A percentile compares a stretch with the other conserved stretches of the same genome.
These are phyloP conservation scores for Lamellibrachia columna DNA, from an alignment of 2,888 invertebrate species.

Conservation along the genomic window DNA sequence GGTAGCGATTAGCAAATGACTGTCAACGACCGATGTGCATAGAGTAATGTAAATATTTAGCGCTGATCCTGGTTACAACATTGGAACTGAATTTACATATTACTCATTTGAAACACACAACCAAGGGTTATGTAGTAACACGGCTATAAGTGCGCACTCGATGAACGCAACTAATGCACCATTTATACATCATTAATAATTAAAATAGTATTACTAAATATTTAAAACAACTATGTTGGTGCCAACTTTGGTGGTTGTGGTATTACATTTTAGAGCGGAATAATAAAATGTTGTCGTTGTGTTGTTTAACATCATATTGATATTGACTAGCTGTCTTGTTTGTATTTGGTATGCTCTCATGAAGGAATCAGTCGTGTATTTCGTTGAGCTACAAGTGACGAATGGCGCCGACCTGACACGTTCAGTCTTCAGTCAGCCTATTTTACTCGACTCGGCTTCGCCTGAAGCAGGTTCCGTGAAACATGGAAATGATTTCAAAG, in stretches of 20 bases:
- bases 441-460: not conserved
- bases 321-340: not conserved
- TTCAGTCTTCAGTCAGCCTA: conserved; percentile 4
- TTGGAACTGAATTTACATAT: not conserved
- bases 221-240: too few relatives aligned
- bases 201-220: too few relatives aligned
- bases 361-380: not conserved
- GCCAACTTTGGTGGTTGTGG: too few relatives aligned
- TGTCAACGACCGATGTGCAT: too few relatives aligned
- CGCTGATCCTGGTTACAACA: too few relatives aligned
- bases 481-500: not conserved
- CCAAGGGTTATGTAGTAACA: not conserved
- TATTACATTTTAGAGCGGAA: not conserved
- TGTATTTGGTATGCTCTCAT: not conserved
- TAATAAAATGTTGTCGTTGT: not conserved
- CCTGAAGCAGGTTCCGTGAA: not conserved
- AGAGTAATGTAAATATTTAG: too few relatives aligned
- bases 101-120: not conserved
- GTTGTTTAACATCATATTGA: not conserved
- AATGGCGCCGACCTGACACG: not conserved
- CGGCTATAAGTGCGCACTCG: too few relatives aligned
- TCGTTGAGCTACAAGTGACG: not conserved
- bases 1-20: too few relatives aligned
- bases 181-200: too few relatives aligned
- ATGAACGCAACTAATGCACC: too few relatives aligned